Evolutionary conservation across 2,113 vertebrate genomes (phyloP), one percentile per base, ranked within the genome.

Genomic region (Scatophagus argus): DNA sequence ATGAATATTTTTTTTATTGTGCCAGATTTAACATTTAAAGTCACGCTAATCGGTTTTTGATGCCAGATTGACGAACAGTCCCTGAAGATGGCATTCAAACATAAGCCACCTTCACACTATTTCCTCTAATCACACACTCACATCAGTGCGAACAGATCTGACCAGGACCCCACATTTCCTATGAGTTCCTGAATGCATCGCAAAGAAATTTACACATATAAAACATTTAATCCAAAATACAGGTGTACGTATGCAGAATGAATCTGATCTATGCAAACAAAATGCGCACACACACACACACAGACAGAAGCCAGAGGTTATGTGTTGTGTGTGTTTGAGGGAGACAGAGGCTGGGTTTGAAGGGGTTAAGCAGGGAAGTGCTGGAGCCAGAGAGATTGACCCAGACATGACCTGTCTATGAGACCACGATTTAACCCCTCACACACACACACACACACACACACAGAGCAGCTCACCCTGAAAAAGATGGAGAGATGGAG

Each of bases 331-430:
- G 69, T 34, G 13, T 39, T 17, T 19, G 0, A 56, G 10, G 44
- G 69, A 56, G 58, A 80, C 2, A 49, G 47, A 8, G 65, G 10
- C 34, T 58, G 82, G 83, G 74, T 72, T 69, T 83, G 85, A 90
- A 90, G 78, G 90, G 87, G 92, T 92, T 92, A 91, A 91, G 29
- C 65, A 68, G 83, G 71, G 83, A 89, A 89, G 79, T 76, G 71
- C 85, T 91, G 90, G 90, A 91, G 92, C 90, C 92, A 90, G 91
- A 67, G 85, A 92, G 88, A 88, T 87, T 94, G 91, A 93, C 92
- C 91, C 92, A 92, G 86, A 91, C 89, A 82, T 90, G 91, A 92
- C 91, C 93, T 82, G 77, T 60, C 70, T 82, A 83, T 91, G 90
- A 93, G 89, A 90, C 87, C 88, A 89, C 84, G 83, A 81, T 84